Percentiles rank a stretch among this genome's conserved stretches.
Conservation (phyloP, 1,140 invertebrate species). For the Cotesia chilonis region DNA sequence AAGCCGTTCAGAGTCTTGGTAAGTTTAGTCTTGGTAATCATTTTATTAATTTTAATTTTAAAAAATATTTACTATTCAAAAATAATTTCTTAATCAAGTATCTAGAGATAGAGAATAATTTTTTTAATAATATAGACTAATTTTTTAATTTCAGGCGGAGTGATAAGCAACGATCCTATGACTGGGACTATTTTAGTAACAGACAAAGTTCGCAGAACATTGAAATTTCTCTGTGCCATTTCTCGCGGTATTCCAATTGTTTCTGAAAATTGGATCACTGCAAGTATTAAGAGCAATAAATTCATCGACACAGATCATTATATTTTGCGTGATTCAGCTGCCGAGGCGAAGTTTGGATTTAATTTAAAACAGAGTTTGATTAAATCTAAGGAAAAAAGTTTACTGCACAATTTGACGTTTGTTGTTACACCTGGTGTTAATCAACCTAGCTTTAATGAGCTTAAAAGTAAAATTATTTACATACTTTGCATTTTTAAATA, state of each 20-base stretch:
- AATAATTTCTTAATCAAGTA: too few relatives aligned
- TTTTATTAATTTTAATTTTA: not conserved
- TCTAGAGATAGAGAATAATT: not conserved
- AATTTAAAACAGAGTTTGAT: slow-evolving; percentile 56
- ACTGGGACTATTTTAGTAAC: slow-evolving; percentile 63
- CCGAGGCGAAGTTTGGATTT: slow-evolving; percentile 62
- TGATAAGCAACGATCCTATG: slow-evolving; percentile 51
- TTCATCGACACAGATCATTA: slow-evolving; percentile 58
- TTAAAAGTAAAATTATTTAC: slow-evolving; percentile 58
- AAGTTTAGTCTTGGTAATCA: not conserved
- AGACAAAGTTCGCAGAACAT: slow-evolving; percentile 65
- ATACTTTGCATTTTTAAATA: slow-evolving; percentile 21
- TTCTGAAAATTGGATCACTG: slow-evolving; percentile 59
- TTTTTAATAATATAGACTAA: slow-evolving; percentile 10
- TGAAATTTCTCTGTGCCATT: slow-evolving; percentile 65
- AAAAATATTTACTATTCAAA: not conserved
- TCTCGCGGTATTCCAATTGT: slow-evolving; percentile 62
- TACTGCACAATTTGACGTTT: slow-evolving; percentile 58
- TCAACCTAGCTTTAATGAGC: slow-evolving; percentile 58
- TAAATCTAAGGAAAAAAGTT: slow-evolving; percentile 49
- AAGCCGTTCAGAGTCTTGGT: slow-evolving; percentile 47
- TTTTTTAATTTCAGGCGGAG: slow-evolving; percentile 53
- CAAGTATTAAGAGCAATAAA: slow-evolving; percentile 47
- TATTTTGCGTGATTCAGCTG: slow-evolving; percentile 58
- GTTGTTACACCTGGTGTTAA: slow-evolving; percentile 61